phyloP scores from a whole-genome alignment of 2,797 vertebrate species.

The Menidia menidia region DNA sequence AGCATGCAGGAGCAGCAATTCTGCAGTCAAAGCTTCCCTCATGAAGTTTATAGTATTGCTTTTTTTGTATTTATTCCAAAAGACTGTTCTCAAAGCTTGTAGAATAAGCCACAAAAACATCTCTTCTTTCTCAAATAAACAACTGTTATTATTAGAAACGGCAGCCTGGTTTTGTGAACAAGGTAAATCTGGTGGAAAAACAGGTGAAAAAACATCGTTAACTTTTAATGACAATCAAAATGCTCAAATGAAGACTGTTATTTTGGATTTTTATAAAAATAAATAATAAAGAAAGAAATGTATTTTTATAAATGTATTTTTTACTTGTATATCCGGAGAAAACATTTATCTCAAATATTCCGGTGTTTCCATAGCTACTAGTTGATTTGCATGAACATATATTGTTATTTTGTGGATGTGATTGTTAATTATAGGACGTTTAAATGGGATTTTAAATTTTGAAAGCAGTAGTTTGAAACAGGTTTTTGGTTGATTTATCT shows the following conservation, averaged over 20 bases:
- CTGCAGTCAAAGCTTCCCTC: background rate
- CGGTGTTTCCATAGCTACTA: constrained; percentile 7
- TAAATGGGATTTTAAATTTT: no score
- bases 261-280: no score
- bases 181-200: background rate
- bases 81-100: background rate
- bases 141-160: background rate
- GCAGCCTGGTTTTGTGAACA: background rate
- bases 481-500: no score
- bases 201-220: background rate
- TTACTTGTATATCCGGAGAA: background rate
- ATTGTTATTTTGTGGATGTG: background rate
- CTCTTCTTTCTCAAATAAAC: background rate
- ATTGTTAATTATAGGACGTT: no score
- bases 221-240: constrained; percentile 7
- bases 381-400: background rate
- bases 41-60: background rate
- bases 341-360: background rate
- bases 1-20: background rate
- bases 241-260: background rate
- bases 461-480: no score
- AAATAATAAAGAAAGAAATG: background rate
- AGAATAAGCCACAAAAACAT: background rate
- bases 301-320: background rate
- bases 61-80: background rate